phyloP scores from a whole-genome alignment of 2,888 invertebrate genomes.

The Artemia sinica region DNA sequence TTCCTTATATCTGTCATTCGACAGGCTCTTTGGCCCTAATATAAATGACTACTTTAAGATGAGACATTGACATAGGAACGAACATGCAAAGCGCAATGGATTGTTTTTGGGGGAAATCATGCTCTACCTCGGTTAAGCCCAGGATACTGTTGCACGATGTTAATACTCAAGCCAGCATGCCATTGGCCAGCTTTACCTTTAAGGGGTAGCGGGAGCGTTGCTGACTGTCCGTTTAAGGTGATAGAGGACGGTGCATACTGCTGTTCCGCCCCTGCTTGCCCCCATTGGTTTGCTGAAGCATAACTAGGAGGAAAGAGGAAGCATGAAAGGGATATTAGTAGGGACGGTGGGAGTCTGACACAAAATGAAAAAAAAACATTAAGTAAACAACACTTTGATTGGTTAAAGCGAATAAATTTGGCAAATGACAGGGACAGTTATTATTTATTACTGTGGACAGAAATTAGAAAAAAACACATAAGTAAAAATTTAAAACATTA shows the following conservation, averaged over 20 bases:
- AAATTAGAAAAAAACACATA: too few species aligned
- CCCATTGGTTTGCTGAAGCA: conserved; percentile 4
- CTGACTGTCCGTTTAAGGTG: conserved; percentile 3
- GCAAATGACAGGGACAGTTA: too few species aligned
- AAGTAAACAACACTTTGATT: too few species aligned
- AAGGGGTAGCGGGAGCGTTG: conserved; percentile 12
- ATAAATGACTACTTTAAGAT: too few species aligned
- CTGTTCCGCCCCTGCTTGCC: conserved; percentile 4
- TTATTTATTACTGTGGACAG: too few species aligned
- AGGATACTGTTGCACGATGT: conserved; percentile 12
- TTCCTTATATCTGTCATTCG: too few species aligned
- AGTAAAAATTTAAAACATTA: too few species aligned
- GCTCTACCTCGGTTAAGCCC: conserved; percentile 13
- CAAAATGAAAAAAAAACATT: too few species aligned
- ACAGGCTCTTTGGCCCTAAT: too few species aligned
- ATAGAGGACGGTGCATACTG: conserved; percentile 14
- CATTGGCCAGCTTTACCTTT: conserved; percentile 13
- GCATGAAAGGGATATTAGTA: conserved; percentile 11
- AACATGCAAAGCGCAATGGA: neutral
- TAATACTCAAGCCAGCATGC: conserved; percentile 8
- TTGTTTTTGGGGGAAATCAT: neutral
- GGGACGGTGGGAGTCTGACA: neutral
- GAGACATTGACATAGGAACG: neutral
- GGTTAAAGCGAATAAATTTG: too few species aligned
- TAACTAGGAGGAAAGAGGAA: conserved; percentile 9